These are phyloP conservation scores for Nowickia ferox DNA, from an alignment of 2,888 invertebrate species.

Conservation along the genomic window DNA sequence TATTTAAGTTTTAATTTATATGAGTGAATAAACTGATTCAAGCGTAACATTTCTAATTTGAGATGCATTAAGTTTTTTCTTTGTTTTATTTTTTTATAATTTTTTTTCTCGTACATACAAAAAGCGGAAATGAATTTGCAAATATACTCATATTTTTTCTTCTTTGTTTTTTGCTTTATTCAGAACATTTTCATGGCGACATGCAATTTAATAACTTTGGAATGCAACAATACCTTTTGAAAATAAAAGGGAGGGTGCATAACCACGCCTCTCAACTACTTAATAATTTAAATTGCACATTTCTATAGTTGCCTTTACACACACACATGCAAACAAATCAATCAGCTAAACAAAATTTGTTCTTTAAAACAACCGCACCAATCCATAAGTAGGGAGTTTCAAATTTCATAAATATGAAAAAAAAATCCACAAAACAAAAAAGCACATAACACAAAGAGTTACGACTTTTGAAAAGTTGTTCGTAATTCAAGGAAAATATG, in stretches of 20 bases:
- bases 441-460: conserved; percentile 50
- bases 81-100: conserved; percentile 11
- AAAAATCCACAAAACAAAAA: conserved; percentile 20
- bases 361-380: conserved; percentile 68
- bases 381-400: conserved; percentile 73
- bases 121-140: conserved; percentile 66
- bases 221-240: conserved; percentile 56
- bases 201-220: conserved; percentile 64
- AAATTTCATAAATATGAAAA: conserved; percentile 67
- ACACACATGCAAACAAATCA: conserved; percentile 48
- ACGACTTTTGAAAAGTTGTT: conserved; percentile 64
- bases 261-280: conserved; percentile 61
- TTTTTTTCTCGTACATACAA: neutral
- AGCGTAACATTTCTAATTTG: conserved; percentile 54
- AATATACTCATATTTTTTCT: conserved; percentile 3
- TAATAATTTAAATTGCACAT: conserved; percentile 53
- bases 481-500: conserved; percentile 58
- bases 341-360: conserved; percentile 12
- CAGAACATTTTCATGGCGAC: conserved; percentile 15
- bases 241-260: conserved; percentile 28
- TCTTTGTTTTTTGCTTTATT: neutral
- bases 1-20: conserved; percentile 4
- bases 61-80: conserved; percentile 3
- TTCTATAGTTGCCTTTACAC: conserved; percentile 22
- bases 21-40: conserved; percentile 43